These are phyloP conservation scores for Rhamnusium bicolor DNA, from an alignment of 2,888 invertebrate species.

Conservation along the genomic window DNA sequence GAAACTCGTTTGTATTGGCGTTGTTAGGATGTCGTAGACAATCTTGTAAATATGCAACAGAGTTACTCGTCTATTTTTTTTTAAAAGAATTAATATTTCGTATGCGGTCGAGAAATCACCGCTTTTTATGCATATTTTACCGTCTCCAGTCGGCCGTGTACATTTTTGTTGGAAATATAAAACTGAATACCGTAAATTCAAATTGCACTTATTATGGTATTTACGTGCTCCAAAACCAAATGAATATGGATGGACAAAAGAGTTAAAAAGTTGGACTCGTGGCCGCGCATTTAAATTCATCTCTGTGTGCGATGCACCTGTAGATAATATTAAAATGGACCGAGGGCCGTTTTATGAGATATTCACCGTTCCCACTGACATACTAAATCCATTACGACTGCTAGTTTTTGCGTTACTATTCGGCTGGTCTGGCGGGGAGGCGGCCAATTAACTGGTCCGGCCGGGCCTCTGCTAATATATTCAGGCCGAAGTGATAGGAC, in stretches of 20 bases:
- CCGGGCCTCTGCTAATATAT: conserved; percentile 61
- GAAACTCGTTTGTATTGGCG: too few relatives aligned
- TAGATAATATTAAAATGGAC: conserved; percentile 56
- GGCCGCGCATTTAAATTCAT: conserved; percentile 60
- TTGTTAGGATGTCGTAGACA: neutral
- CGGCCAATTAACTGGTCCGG: conserved; percentile 56
- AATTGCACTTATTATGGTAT: conserved; percentile 62
- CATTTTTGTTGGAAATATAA: conserved; percentile 50
- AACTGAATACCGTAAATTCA: conserved; percentile 58
- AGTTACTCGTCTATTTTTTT: neutral
- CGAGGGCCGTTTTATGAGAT: conserved; percentile 15
- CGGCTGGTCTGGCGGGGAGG: conserved; percentile 36
- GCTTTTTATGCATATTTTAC: conserved; percentile 6
- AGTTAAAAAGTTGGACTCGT: conserved; percentile 56
- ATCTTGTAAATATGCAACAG: neutral
- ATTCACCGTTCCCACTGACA: conserved; percentile 15
- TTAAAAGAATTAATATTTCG: neutral
- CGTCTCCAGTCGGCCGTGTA: conserved; percentile 21
- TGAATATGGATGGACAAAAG: conserved; percentile 60
- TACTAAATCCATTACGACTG: conserved; percentile 18
- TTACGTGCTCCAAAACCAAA: conserved; percentile 60
- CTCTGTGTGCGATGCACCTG: conserved; percentile 60
- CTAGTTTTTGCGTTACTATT: conserved; percentile 21
- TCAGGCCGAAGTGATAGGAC: conserved; percentile 62
- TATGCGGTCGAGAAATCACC: conserved; percentile 21